Conservation (phyloP, 2,888 invertebrate species). For the Homarus gammarus region DNA sequence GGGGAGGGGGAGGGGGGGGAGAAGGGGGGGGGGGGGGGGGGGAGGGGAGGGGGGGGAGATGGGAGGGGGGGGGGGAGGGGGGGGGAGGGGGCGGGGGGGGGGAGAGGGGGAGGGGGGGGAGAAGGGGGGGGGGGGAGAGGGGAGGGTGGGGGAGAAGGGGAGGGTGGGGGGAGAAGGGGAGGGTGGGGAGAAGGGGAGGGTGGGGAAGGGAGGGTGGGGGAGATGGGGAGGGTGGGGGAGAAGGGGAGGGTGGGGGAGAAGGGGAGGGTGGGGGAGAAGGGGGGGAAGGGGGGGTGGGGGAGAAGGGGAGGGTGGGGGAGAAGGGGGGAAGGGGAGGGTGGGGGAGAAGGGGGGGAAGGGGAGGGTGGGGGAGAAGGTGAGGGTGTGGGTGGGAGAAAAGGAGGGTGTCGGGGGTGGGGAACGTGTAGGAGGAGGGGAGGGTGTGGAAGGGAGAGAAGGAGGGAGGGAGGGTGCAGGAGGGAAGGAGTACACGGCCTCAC, state of each 20-base stretch:
- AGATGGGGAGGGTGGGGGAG: conserved; percentile 19
- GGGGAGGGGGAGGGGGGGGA: conserved; percentile 12
- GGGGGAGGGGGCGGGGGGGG: conserved; percentile 30
- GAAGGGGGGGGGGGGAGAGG: conserved; percentile 18
- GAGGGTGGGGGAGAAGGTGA: not conserved
- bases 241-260: not conserved
- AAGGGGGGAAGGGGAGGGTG: too few species aligned
- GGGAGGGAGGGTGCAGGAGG: too few species aligned
- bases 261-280: not conserved
- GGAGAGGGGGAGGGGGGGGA: conserved; percentile 10
- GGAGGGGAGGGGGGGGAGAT: too few species aligned
- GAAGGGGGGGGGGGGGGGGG: too few species aligned
- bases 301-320: too few species aligned
- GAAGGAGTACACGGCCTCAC: too few species aligned
- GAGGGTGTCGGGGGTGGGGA: not conserved
- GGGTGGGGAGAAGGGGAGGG: too few species aligned
- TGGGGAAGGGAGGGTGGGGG: conserved; percentile 19
- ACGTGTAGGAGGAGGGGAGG: not conserved
- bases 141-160: conserved; percentile 3
- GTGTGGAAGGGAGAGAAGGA: not conserved
- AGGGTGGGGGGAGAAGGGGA: conserved; percentile 12
- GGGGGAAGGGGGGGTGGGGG: not conserved
- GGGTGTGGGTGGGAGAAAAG: not conserved
- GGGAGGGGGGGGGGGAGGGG: too few species aligned
- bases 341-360: too few species aligned